Evolutionary conservation across 2,888 invertebrate species (phyloP), one percentile per base, ranked within the genome.

Genomic region (Fragum whitleyi): DNA sequence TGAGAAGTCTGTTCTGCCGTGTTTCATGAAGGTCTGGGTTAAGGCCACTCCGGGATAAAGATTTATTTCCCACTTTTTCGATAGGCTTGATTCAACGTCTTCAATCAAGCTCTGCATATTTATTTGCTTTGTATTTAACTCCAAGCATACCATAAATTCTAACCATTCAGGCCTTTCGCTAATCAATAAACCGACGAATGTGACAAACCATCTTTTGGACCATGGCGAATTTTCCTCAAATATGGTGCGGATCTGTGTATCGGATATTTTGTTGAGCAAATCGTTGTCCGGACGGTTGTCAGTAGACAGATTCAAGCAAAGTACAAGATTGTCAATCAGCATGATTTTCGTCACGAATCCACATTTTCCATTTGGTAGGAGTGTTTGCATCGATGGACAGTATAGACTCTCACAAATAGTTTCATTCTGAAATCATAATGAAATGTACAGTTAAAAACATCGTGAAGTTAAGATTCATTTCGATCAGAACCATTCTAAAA

Each of bases 331-430:
- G 1, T 57, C 23, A 26, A 26, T 3, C 11, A 6, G 7, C n/a
- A 57, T 14, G 6, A 26, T 14, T 23, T 21, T 26, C 1, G 57
- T 23, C 21, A n/a, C 26, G 14, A 21, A 57, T 21, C 28, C 23
- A 23, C 57, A 57, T 57, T 57, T n/a, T 23, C 28, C 57, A 57
- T 2, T 26, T 21, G 21, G 57, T 11, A 57, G 26, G 6, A 9
- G 57, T n/a, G 26, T 57, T 26, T 57, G 57, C 26, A 57, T n/a
- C 57, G 57, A 26, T 9, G 57, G 57, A 26, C 57, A 57, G 26
- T 26, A 14, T 21, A 26, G 26, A 11, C 21, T 11, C 11, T 2
- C 26, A 26, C 57, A 57, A 26, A 23, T 57, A 23, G 23, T 21
- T 3, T 57, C 57, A 26, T 57, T 57, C 57, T 57, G 26, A 5